A percentile compares a stretch with the other conserved stretches of the same genome.
Conservation (phyloP, 1,140 invertebrate species). For the Scaptomyza pallida region DNA sequence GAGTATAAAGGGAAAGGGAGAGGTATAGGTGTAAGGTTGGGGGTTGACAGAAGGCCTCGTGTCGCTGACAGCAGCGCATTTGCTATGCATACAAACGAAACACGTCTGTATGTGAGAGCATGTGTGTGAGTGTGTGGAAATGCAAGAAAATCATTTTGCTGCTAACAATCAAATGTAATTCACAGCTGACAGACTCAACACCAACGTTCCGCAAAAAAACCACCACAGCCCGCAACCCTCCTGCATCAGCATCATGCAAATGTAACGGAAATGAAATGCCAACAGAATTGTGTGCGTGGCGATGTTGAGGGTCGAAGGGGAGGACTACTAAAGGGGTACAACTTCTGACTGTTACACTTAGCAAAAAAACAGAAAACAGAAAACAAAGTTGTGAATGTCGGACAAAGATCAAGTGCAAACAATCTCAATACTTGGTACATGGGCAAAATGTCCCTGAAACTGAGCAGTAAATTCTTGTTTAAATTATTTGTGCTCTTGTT, state of each 20-base stretch:
- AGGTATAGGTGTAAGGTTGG: neutral
- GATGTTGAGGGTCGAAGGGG: neutral
- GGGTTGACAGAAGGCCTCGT: slow-evolving; percentile 20
- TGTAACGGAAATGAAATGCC: slow-evolving; percentile 63
- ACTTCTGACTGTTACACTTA: neutral
- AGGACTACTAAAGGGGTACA: neutral
- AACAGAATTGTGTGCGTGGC: neutral
- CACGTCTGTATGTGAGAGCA: too few relatives aligned
- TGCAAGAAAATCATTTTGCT: slow-evolving; percentile 62
- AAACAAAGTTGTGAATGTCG: too few relatives aligned
- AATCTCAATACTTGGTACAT: neutral
- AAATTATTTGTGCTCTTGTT: too few relatives aligned
- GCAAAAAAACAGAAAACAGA: too few relatives aligned
- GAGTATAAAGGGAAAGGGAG: neutral
- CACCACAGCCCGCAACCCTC: neutral
- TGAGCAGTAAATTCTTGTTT: too few relatives aligned
- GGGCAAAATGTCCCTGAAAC: too few relatives aligned
- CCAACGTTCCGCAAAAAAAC: neutral
- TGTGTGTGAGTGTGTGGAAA: neutral
- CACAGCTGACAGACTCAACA: slow-evolving; percentile 53
- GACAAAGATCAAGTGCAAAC: neutral
- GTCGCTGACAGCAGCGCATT: slow-evolving; percentile 55
- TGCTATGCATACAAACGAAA: slow-evolving; percentile 26
- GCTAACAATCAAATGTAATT: slow-evolving; percentile 76
- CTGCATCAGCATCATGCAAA: slow-evolving; percentile 46